Percentiles rank a stretch among this genome's conserved stretches.
phyloP scores from a whole-genome alignment of 2,888 invertebrate species.

The Pseudanteris insignis region DNA sequence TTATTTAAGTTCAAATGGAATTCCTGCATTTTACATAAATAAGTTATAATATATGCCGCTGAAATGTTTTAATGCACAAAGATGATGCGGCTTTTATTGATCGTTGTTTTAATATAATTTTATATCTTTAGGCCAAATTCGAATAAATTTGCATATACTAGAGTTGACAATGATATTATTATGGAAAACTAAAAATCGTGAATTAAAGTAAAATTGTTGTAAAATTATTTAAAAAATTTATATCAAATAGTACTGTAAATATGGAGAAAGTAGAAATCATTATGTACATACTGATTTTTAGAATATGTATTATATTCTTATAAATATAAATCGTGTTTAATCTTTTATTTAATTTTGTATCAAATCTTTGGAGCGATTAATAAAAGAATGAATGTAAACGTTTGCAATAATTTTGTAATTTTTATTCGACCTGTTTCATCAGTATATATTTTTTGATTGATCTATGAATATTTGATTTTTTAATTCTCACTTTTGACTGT shows the following conservation, averaged over 20 bases:
- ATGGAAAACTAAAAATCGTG: constrained; percentile 6
- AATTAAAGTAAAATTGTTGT: constrained; percentile 40
- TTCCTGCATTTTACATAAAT: constrained; percentile 26
- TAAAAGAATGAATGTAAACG: constrained; percentile 37
- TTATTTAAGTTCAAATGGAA: constrained; percentile 22
- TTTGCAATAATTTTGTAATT: not conserved
- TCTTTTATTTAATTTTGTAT: constrained; percentile 46
- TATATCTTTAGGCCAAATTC: constrained; percentile 3
- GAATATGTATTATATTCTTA: constrained; percentile 46
- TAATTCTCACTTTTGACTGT: no score
- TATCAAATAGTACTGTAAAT: constrained; percentile 41
- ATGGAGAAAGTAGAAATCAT: constrained; percentile 41
- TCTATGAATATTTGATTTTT: no score
- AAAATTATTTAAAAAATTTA: constrained; percentile 41
- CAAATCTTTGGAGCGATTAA: constrained; percentile 38
- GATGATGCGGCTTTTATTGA: constrained; percentile 17
- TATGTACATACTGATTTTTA: constrained; percentile 45
- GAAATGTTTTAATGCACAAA: constrained; percentile 24
- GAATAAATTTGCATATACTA: no score
- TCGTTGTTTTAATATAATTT: constrained; percentile 10
- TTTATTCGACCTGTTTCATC: not conserved
- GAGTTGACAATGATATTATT: constrained; percentile 18
- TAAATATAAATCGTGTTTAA: constrained; percentile 43
- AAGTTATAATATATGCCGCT: constrained; percentile 24
- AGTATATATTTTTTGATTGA: not conserved